Evolutionary conservation across 2,888 invertebrate genomes (phyloP).

Genomic region (Gastracanthus pulcherrimus): DNA sequence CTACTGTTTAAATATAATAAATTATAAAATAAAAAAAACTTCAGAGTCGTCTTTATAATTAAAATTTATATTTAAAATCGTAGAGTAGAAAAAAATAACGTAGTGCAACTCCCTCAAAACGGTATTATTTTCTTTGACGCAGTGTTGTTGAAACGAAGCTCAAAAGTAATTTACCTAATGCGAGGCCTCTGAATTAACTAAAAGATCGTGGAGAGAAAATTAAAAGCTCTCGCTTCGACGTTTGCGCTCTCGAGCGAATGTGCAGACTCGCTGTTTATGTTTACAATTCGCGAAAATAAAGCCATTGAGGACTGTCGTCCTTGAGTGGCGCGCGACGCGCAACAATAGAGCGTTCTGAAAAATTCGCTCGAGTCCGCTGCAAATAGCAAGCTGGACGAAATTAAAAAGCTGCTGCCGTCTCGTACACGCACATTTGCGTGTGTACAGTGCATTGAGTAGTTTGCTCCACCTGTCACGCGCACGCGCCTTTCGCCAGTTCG

Average conservation of each 20-base stretch:
- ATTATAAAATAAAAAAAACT: conserved; percentile 41
- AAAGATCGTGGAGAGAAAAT: not conserved
- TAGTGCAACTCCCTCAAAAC: not conserved
- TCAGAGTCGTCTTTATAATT: conserved; percentile 37
- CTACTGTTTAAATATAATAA: conserved; percentile 59
- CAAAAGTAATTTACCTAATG: conserved; percentile 2
- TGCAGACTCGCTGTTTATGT: not conserved
- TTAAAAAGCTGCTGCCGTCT: not conserved
- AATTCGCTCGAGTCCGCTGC: not conserved
- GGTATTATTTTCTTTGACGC: not conserved
- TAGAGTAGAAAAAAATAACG: not conserved
- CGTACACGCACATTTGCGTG: not conserved
- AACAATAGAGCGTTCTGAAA: not conserved
- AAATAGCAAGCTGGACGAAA: not conserved
- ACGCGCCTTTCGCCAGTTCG: conserved; percentile 3
- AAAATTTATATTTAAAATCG: conserved; percentile 41
- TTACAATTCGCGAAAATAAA: not conserved
- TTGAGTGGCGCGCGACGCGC: not conserved
- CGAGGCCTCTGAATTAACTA: not conserved
- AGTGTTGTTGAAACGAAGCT: not conserved
- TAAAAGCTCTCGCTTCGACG: not conserved
- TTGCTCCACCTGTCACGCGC: conserved; percentile 9
- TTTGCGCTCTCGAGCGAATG: not conserved
- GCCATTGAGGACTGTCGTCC: not conserved
- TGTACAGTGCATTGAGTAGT: not conserved